A percentile compares a stretch with the other conserved stretches of the same genome.
phyloP scores from a whole-genome alignment of 2,888 invertebrate genomes.

The Caenorhabditis auriculariae region DNA sequence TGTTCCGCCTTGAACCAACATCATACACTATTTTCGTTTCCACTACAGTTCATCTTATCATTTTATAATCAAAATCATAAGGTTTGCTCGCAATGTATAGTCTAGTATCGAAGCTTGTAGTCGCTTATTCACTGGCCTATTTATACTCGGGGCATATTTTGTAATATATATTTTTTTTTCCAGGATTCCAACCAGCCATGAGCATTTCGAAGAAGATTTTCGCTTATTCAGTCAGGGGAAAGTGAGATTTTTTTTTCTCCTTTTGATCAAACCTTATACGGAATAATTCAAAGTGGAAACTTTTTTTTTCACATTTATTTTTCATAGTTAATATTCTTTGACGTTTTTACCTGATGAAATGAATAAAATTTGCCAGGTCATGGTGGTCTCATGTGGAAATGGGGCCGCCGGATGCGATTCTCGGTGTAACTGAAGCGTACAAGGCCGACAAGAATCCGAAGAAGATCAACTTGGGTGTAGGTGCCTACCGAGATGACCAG shows the following conservation, averaged over 20 bases:
- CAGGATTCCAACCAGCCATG: constrained; percentile 18
- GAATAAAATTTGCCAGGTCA: too few relatives aligned
- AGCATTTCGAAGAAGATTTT: constrained; percentile 32
- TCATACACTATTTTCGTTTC: too few relatives aligned
- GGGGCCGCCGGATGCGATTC: constrained; percentile 70
- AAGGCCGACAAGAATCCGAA: constrained; percentile 80
- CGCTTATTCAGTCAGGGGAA: constrained; percentile 35
- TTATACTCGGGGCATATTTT: too few relatives aligned
- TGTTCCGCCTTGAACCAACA: too few relatives aligned
- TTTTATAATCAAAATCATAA: too few relatives aligned
- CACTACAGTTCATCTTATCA: too few relatives aligned
- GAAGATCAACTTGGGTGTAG: constrained; percentile 83
- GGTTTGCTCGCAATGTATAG: too few relatives aligned
- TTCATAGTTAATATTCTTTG: too few relatives aligned
- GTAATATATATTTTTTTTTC: constrained; percentile 2
- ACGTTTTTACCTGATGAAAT: too few relatives aligned
- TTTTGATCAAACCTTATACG: too few relatives aligned
- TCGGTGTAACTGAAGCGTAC: constrained; percentile 94
- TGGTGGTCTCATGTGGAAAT: constrained; percentile 61
- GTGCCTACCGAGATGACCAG: constrained; percentile 92
- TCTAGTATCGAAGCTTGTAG: too few relatives aligned
- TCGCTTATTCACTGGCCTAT: too few relatives aligned
- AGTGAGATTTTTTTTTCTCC: constrained; percentile 25
- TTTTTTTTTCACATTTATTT: not conserved
- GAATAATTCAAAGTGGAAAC: not conserved